phyloP scores from a whole-genome alignment of 2,888 invertebrate genomes.

The Bruchidius siliquastri region DNA sequence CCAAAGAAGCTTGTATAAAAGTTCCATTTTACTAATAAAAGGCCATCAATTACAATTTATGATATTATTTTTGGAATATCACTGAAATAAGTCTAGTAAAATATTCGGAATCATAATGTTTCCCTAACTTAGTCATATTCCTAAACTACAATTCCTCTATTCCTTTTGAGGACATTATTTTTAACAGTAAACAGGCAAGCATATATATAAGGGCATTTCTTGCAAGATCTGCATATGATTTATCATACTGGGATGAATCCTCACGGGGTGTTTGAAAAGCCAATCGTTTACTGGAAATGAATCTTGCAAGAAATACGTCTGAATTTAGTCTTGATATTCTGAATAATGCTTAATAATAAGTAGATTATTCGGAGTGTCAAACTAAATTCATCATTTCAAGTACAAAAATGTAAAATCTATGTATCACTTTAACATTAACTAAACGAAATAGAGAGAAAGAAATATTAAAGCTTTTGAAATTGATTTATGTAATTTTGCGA shows the following conservation, averaged over 20 bases:
- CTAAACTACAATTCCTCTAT: conserved; percentile 13
- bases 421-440: conserved; percentile 26
- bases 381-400: not conserved
- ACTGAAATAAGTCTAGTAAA: too few relatives aligned
- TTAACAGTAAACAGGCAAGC: conserved; percentile 19
- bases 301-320: not conserved
- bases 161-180: conserved; percentile 13
- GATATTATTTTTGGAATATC: too few relatives aligned
- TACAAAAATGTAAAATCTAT: conserved; percentile 18
- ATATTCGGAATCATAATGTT: conserved; percentile 3
- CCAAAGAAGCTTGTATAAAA: too few relatives aligned
- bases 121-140: conserved; percentile 13
- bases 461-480: conserved; percentile 17
- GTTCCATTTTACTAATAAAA: too few relatives aligned
- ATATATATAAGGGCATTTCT: conserved; percentile 9
- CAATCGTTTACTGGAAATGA: too few relatives aligned
- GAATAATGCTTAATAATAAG: not conserved
- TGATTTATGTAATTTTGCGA: not conserved
- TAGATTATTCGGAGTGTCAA: not conserved
- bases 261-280: not conserved
- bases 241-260: not conserved
- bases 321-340: not conserved
- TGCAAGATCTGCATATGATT: not conserved
- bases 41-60: too few relatives aligned
- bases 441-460: conserved; percentile 10